Base-by-base conservation (phyloP, 2,797 vertebrate genomes). In the Galago senegalensis region DNA sequence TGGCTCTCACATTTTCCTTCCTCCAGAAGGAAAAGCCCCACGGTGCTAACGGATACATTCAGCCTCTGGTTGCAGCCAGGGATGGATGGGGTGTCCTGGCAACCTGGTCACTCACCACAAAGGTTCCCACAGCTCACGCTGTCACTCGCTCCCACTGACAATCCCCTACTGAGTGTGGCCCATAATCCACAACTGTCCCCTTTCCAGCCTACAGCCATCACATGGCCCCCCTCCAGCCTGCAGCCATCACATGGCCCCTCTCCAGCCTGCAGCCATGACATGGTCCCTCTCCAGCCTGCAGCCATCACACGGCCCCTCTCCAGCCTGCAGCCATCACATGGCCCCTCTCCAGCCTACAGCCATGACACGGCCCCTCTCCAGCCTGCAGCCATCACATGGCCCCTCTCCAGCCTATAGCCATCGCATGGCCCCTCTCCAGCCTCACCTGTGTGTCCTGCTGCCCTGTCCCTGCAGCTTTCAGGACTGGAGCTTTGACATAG, bases 1-100 rank as follows among this genome's bases (percentile, higher is more conserved):
- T 75, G 90, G 65, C 58, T 46, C 84, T 92, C 92, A 58, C 69
- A 46, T 91, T 94, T 77, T 61, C 77, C 93, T 94, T 94, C 61
- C 27, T 88, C 34, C 31, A 5, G 60, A 90, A 67, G 81, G 69
- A 95, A 96, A 93, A 72, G 40, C 81, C 83, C 75, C 16, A 1
- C 10, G 29, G 89, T 0, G 23, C 82, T 79, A 79, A 82, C 0
- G 4, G 91, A 91, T 94, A 95, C 69, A 65, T 95, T 75, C 20
- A 18, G 80, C 65, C 81, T 97, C 93, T 70, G n/a, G 31, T 84
- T 93, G 91, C 77, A 83, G 53, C 27, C 63, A 60, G 69, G 34
- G n/a, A 82, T 85, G 46, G 16, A 58, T 25, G 80, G 67, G 5
- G 27, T 46, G 31, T 60, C 79, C 76, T 9, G 3, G 65, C 10